Percentiles rank a stretch among this genome's conserved stretches.
These are phyloP conservation scores for Crenuchus spilurus DNA, from an alignment of 2,797 vertebrate species.

Conservation along the genomic window DNA sequence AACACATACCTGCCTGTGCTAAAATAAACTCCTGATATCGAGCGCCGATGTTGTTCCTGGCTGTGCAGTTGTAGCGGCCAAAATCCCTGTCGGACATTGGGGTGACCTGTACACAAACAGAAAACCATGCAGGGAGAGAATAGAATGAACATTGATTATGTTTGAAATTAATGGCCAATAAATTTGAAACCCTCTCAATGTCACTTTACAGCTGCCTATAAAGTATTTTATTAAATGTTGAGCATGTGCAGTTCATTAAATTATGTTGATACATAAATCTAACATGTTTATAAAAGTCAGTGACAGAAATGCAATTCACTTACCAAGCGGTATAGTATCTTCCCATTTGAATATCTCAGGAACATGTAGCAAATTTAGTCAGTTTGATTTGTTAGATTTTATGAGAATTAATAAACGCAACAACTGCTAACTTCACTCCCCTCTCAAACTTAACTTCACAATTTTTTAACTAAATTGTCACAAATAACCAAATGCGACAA, in stretches of 20 bases:
- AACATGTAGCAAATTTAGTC: too few relatives aligned
- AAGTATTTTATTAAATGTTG: neutral
- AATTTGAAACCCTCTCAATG: neutral
- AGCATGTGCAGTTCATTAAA: neutral
- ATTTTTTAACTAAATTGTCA: too few relatives aligned
- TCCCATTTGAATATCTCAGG: neutral
- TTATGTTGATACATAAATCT: neutral
- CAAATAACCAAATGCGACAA: too few relatives aligned
- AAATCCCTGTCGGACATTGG: constrained; percentile 94
- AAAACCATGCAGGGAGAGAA: neutral
- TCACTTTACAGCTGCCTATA: neutral
- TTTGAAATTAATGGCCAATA: neutral
- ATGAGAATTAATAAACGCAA: too few relatives aligned
- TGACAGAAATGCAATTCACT: neutral
- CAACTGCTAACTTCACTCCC: too few relatives aligned
- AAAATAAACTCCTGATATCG: constrained; percentile 93
- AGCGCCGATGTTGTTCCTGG: constrained; percentile 91
- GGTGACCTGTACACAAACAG: constrained; percentile 80
- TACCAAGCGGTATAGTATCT: neutral
- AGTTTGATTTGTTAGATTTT: too few relatives aligned
- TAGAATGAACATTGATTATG: neutral
- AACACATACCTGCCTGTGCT: constrained; percentile 90
- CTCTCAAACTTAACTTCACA: too few relatives aligned
- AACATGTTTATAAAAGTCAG: neutral
- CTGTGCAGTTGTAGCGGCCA: constrained; percentile 95